These are phyloP conservation scores for Erannis defoliaria DNA, from an alignment of 2,888 invertebrate species.

Conservation along the genomic window DNA sequence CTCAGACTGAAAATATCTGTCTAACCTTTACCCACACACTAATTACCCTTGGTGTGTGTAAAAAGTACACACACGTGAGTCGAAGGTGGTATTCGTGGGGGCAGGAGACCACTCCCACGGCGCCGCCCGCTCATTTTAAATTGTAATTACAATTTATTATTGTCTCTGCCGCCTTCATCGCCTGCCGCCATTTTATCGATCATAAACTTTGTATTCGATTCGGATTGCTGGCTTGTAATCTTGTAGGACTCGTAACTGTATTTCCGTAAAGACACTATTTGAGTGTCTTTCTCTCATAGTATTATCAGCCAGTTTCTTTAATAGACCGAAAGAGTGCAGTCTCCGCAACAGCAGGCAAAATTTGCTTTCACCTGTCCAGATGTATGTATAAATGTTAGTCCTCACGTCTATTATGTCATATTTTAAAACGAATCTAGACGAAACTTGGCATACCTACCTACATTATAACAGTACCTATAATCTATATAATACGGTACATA, in stretches of 20 bases:
- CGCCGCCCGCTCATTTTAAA: constrained; percentile 86
- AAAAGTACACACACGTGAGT: constrained; percentile 78
- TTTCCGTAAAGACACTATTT: background rate
- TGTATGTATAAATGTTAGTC: no score
- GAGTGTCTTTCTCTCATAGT: background rate
- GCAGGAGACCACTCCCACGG: constrained; percentile 79
- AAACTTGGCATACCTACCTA: no score
- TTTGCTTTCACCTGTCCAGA: no score
- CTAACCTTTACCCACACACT: constrained; percentile 51
- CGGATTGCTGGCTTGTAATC: constrained; percentile 26
- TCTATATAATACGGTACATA: no score
- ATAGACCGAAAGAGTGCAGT: no score
- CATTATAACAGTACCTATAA: no score
- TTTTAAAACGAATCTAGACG: no score
- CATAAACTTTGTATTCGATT: constrained; percentile 60
- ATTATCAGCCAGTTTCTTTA: background rate
- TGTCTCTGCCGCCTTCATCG: constrained; percentile 85
- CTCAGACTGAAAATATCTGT: constrained; percentile 16
- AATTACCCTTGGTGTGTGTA: constrained; percentile 68
- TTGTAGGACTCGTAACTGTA: background rate
- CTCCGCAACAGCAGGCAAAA: no score
- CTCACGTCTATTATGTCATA: no score
- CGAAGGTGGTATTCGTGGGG: constrained; percentile 69
- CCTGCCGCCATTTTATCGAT: constrained; percentile 83
- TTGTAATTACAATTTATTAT: constrained; percentile 87